A percentile compares a stretch with the other conserved stretches of the same genome.
Evolutionary conservation across 2,797 vertebrate genomes (phyloP).

Genomic region (Falco novaeseelandiae): DNA sequence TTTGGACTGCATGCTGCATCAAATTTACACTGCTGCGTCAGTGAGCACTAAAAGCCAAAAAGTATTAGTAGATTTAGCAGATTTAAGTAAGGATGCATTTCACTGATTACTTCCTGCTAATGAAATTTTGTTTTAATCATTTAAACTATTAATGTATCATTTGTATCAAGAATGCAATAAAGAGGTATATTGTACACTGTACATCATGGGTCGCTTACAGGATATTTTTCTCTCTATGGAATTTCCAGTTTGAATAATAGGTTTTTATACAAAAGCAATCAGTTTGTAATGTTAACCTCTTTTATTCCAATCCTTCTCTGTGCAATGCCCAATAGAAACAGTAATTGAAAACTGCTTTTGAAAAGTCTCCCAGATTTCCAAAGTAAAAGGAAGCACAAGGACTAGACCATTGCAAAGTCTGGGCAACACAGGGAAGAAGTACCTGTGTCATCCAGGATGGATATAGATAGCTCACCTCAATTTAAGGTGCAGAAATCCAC

Average conservation of each 20-base stretch:
- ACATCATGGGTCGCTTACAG: background rate
- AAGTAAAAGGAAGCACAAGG: background rate
- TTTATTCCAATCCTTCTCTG: background rate
- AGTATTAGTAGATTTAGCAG: slow-evolving; percentile 52
- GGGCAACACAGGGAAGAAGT: rapidly evolving
- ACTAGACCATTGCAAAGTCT: rapidly evolving
- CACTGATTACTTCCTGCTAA: slow-evolving; percentile 72
- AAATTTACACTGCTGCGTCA: slow-evolving; percentile 48
- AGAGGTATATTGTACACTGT: background rate
- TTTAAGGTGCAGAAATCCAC: background rate
- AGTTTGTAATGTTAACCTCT: background rate
- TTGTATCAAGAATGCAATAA: background rate
- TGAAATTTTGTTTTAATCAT: slow-evolving; percentile 63
- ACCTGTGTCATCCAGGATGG: background rate
- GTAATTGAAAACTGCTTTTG: background rate
- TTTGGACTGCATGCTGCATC: slow-evolving; percentile 43
- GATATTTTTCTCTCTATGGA: background rate
- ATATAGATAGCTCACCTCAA: rapidly evolving
- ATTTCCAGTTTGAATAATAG: background rate
- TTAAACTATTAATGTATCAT: slow-evolving; percentile 34
- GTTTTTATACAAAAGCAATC: background rate
- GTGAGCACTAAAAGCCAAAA: slow-evolving; percentile 54
- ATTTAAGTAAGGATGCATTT: slow-evolving; percentile 67
- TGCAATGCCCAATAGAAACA: background rate
- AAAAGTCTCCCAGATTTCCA: background rate